Evolutionary conservation across 2,888 invertebrate species (phyloP), one percentile per base, ranked within the genome.

Genomic region (Drosophila quinaria): DNA sequence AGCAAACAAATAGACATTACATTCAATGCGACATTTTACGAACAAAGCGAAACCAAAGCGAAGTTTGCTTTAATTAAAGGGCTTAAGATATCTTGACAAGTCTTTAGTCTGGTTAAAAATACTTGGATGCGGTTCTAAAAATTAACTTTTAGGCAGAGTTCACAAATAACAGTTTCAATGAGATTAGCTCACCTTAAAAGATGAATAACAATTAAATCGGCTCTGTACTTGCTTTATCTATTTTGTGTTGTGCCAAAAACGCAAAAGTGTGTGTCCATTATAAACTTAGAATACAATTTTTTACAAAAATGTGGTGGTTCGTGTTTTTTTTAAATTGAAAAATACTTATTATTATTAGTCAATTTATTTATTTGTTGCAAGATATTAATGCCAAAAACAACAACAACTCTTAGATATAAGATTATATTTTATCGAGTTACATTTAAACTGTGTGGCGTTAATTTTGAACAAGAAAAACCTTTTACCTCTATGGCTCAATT

Each of bases 381-480:
- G 25, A 25, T 25, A 5, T 6, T 25, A 25, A 6, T 5, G 11
- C 35, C 1, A 35, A 35, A 13, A 4, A 4, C 4, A 13, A 35
- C 35, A 0, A 13, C 4, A 35, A 4, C 11, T 33, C 11, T 33
- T 33, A 13, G 3, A 13, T 35, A 35, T 13, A 13, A 11, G 13
- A 11, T 19, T 42, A 42, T 5, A 42, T 42, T 42, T 13, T 19
- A 19, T 42, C 2, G 2, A 49, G 8, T 19, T 33, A 19, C 19
- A 17, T 13, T 17, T 33, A 17, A 19, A 33, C 31, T 25, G 39
- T 13, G 25, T 13, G 11, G 19, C 10, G 19, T 44, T n/a, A 46
- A 15, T 46, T 46, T 25, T 25, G 37, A 60, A 78, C 78, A 80
- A 41, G 65, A 50, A 68, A 80, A 80, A 52, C 66, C 68, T 78